Evolutionary conservation across 2,888 invertebrate species (phyloP).

Genomic region (Drosophila peninsularis): DNA sequence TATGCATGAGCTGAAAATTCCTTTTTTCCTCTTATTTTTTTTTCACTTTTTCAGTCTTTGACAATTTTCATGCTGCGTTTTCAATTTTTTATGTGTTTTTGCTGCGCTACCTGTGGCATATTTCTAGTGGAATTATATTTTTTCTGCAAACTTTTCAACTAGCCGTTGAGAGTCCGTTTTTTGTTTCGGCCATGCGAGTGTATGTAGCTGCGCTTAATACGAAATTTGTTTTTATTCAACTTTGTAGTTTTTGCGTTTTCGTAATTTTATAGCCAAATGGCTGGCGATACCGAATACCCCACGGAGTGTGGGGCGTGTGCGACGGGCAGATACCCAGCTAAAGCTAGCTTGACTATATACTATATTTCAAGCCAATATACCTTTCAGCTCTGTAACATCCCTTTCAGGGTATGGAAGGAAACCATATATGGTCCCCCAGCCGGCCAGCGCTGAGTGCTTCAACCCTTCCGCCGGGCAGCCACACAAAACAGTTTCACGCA

Average conservation of each 20-base stretch:
- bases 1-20: constrained; percentile 36
- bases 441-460: not conserved
- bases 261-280: constrained; percentile 4
- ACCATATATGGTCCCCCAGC: not conserved
- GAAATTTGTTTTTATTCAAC: constrained; percentile 2
- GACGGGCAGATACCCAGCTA: not conserved
- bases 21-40: not conserved
- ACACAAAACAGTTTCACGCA: constrained; percentile 23
- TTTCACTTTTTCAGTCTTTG: constrained; percentile 1
- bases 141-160: not conserved
- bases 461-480: constrained; percentile 24
- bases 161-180: not conserved
- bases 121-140: constrained; percentile 2
- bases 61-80: constrained; percentile 30
- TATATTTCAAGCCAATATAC: not conserved
- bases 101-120: constrained; percentile 3
- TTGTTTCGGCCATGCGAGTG: not conserved
- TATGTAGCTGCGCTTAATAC: not conserved
- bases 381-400: not conserved
- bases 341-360: not conserved
- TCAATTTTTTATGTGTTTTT: constrained; percentile 34
- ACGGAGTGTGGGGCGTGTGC: not conserved
- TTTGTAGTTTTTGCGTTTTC: not conserved
- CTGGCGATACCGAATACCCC: not conserved
- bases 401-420: not conserved